These are phyloP conservation scores for Diarsia dahlii DNA, from an alignment of 2,888 invertebrate species.

Conservation along the genomic window DNA sequence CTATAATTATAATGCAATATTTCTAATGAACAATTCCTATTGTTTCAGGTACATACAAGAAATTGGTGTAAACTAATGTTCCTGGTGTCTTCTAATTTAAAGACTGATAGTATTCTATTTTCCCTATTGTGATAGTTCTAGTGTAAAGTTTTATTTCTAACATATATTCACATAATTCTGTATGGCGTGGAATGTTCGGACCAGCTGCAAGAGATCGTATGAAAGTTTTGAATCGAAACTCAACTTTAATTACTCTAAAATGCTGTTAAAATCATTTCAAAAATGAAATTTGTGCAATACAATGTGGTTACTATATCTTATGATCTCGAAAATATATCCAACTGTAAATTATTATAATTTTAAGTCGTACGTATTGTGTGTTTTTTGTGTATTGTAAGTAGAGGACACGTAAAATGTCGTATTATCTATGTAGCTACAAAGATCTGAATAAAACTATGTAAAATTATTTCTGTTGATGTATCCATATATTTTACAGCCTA, in stretches of 20 bases:
- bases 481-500: constrained; percentile 56
- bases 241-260: constrained; percentile 56
- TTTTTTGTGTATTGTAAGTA: constrained; percentile 54
- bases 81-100: constrained; percentile 77
- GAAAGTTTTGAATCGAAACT: constrained; percentile 36
- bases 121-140: constrained; percentile 81
- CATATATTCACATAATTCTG: constrained; percentile 44
- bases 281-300: constrained; percentile 68
- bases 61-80: constrained; percentile 75
- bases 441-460: constrained; percentile 61
- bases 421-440: constrained; percentile 55
- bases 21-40: constrained; percentile 44
- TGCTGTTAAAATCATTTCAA: constrained; percentile 67
- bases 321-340: constrained; percentile 71
- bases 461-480: constrained; percentile 61
- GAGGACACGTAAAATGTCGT: constrained; percentile 42
- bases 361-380: constrained; percentile 62
- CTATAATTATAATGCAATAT: not conserved
- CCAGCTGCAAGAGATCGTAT: constrained; percentile 41
- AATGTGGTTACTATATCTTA: constrained; percentile 59
- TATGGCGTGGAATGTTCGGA: constrained; percentile 53
- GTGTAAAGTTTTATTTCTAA: constrained; percentile 69
- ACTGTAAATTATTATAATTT: constrained; percentile 64
- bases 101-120: constrained; percentile 88
- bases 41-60: constrained; percentile 77